Conservation (phyloP, 2,797 vertebrate genomes). For the Sarcophilus harrisii region DNA sequence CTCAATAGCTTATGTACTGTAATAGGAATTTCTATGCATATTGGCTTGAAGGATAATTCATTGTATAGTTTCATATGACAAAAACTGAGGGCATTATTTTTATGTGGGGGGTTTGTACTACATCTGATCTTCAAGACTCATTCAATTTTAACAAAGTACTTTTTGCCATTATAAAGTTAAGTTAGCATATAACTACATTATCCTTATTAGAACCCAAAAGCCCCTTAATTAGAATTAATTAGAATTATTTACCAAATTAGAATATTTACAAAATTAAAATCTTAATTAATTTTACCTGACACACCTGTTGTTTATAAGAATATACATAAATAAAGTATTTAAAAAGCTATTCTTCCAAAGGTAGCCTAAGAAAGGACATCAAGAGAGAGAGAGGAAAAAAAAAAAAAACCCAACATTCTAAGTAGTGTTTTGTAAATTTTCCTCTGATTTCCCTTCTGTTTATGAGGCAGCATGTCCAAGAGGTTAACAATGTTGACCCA, state of each 20-base stretch:
- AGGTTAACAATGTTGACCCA: neutral
- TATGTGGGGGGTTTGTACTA: neutral
- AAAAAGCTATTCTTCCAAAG: neutral
- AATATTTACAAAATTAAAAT: neutral
- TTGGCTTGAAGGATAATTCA: neutral
- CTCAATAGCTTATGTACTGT: neutral
- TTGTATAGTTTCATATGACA: slow-evolving; percentile 37
- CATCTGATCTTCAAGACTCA: slow-evolving; percentile 13
- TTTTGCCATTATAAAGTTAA: neutral
- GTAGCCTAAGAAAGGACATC: neutral
- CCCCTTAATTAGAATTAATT: slow-evolving; percentile 1
- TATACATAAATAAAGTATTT: fast-evolving
- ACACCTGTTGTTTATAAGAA: neutral
- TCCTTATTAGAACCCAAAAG: neutral
- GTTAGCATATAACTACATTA: slow-evolving; percentile 5
- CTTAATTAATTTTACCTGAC: slow-evolving; percentile 3
- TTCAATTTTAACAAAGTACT: neutral
- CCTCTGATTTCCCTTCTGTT: neutral
- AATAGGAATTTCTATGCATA: neutral
- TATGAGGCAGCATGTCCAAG: neutral
- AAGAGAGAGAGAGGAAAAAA: neutral
- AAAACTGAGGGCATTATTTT: slow-evolving; percentile 26
- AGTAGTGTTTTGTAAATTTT: neutral
- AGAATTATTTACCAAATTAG: neutral
- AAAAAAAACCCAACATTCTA: neutral